Evolutionary conservation across 2,113 vertebrate species (phyloP).

Genomic region (Nerophis ophidion): DNA sequence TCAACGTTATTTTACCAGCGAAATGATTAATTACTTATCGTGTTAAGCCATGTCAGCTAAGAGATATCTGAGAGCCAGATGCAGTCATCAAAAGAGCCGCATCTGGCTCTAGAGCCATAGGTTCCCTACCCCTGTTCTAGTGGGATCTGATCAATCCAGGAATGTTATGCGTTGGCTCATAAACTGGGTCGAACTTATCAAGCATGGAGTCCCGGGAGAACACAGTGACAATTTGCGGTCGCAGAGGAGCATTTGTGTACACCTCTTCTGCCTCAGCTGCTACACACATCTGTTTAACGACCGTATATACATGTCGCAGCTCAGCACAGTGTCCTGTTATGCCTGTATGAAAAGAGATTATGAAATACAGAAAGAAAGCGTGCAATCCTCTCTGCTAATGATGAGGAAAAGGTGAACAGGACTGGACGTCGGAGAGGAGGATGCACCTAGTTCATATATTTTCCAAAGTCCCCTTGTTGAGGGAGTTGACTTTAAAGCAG

Average conservation of each 20-base stretch:
- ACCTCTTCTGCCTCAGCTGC: not conserved
- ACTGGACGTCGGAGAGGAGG: slow-evolving; percentile 28
- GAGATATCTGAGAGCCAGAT: too few relatives aligned
- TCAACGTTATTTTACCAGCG: too few relatives aligned
- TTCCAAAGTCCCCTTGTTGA: slow-evolving; percentile 30
- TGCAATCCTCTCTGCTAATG: slow-evolving; percentile 46
- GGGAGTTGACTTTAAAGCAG: slow-evolving; percentile 57
- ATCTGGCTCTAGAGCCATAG: too few relatives aligned
- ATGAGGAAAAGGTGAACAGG: slow-evolving; percentile 35
- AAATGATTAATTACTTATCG: too few relatives aligned
- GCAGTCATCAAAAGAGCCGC: too few relatives aligned
- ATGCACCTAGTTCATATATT: slow-evolving; percentile 50
- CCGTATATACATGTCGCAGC: not conserved
- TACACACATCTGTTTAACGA: slow-evolving; percentile 21
- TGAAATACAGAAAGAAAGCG: slow-evolving; percentile 50
- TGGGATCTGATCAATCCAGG: not conserved
- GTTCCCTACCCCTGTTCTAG: too few relatives aligned
- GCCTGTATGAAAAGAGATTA: slow-evolving; percentile 2
- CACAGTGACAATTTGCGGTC: slow-evolving; percentile 1
- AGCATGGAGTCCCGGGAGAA: slow-evolving; percentile 1
- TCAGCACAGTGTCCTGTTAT: not conserved
- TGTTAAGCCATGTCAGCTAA: too few relatives aligned
- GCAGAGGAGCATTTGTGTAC: not conserved
- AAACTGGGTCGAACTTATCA: slow-evolving; percentile 2
- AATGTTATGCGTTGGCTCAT: not conserved